A percentile compares a stretch with the other conserved stretches of the same genome.
These are phyloP conservation scores for Argyresthia albistria DNA, from an alignment of 2,888 invertebrate genomes.

Conservation along the genomic window DNA sequence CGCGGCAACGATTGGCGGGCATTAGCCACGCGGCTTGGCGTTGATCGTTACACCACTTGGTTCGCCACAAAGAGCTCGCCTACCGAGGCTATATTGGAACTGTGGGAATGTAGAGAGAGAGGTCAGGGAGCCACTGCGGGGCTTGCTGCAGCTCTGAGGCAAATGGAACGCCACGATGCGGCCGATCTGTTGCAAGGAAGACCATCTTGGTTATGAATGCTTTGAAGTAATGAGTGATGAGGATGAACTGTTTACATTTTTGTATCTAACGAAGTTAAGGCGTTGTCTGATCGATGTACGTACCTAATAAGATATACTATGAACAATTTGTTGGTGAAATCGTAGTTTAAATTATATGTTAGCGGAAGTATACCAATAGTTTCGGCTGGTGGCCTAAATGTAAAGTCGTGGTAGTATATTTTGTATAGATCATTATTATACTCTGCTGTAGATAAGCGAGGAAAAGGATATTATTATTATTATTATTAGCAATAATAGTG, in stretches of 20 bases:
- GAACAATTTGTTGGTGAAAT: slow-evolving; percentile 39
- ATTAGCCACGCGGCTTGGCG: slow-evolving; percentile 92
- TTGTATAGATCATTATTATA: slow-evolving; percentile 52
- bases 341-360: slow-evolving; percentile 61
- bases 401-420: slow-evolving; percentile 65
- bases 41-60: slow-evolving; percentile 96
- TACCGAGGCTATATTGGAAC: slow-evolving; percentile 94
- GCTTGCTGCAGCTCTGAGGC: slow-evolving; percentile 64
- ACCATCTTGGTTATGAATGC: slow-evolving; percentile 63
- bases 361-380: slow-evolving; percentile 42
- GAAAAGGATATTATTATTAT: slow-evolving; percentile 44
- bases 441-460: slow-evolving; percentile 63
- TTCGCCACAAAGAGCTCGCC: slow-evolving; percentile 98
- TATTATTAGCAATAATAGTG: slow-evolving; percentile 69
- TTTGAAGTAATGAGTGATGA: not conserved
- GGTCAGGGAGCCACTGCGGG: slow-evolving; percentile 87
- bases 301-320: slow-evolving; percentile 10
- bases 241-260: too few species aligned
- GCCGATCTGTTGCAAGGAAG: slow-evolving; percentile 56
- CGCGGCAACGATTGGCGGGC: slow-evolving; percentile 97
- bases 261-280: too few species aligned
- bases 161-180: slow-evolving; percentile 60
- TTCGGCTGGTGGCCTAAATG: slow-evolving; percentile 51
- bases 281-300: not conserved
- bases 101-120: slow-evolving; percentile 95